Base-by-base conservation (phyloP, 2,888 invertebrate species). In the Poecilobothrus nobilitatus region DNA sequence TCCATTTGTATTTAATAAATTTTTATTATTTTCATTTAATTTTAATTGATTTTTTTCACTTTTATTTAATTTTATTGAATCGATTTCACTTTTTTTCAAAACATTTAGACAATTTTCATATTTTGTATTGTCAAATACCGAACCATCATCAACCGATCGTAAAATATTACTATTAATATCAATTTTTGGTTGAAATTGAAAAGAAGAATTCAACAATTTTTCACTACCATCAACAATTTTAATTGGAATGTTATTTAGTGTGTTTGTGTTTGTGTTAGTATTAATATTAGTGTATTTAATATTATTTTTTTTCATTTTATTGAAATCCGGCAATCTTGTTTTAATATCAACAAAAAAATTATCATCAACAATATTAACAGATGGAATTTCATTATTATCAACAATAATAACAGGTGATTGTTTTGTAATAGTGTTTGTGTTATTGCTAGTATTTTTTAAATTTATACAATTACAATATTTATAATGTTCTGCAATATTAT, bases 81-180 rank as follows among this genome's bases (percentile, higher is more conserved):
- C 53, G 12, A 70, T 68, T 66, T 53, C 67, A 67, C 65, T 66
- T 69, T 53, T 18, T 53, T 53, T 18, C 12, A 18, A 53, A 18
- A 53, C 5, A 12, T 53, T 18, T 53, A 53, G 2, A 53, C n/a
- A 53, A 53, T 53, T 53, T 53, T 53, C 53, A 53, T 15, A 2
- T 53, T 9, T 53, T 18, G 2, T 15, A 53, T 1, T 4, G 18
- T 53, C 5, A 1, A 53, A 53, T 6, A 53, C 53, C 15, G 53
- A 53, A 72, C 71, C 68, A 72, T 71, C 44, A 68, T 71, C 68
- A 74, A 73, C 68, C 68, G 70, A 71, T 72, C 63, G 27, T 66
- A 70, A 71, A 70, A 68, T 71, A 61, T 68, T 69, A 72, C 72
- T 72, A 69, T 67, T 68, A 33, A 68, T 62, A 6, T 5, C 33